phyloP scores from a whole-genome alignment of 2,113 vertebrate species.

The Halichoerus grypus region DNA sequence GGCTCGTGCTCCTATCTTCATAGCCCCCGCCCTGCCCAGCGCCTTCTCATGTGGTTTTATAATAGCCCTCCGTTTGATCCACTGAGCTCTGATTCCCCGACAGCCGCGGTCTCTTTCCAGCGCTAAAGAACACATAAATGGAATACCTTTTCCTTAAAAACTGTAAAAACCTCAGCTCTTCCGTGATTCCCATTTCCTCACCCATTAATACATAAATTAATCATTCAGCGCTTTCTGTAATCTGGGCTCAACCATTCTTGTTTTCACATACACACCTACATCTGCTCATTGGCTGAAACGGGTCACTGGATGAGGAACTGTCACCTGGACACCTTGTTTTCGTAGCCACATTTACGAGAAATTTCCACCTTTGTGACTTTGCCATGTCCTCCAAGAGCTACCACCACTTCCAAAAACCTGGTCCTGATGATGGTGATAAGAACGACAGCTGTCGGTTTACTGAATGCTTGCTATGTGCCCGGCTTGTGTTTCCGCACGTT shows the following conservation, averaged over 20 bases:
- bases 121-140: neutral
- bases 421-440: no score
- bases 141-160: neutral
- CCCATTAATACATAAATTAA: neutral
- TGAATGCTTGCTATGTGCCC: neutral
- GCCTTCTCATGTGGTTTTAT: neutral
- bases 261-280: neutral
- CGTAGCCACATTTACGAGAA: neutral
- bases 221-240: no score
- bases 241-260: neutral
- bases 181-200: neutral
- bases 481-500: neutral
- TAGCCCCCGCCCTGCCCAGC: neutral
- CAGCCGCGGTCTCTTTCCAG: neutral
- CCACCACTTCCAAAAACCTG: neutral
- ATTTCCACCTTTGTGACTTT: neutral
- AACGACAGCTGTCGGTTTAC: neutral
- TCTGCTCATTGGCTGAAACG: neutral
- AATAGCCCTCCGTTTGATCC: neutral
- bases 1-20: neutral
- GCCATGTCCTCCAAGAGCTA: neutral
- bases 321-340: neutral
- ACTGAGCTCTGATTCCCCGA: neutral
- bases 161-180: neutral
- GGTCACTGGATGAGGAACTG: neutral